Evolutionary conservation across 2,797 vertebrate genomes (phyloP).

Genomic region (Phalanger gymnotis): DNA sequence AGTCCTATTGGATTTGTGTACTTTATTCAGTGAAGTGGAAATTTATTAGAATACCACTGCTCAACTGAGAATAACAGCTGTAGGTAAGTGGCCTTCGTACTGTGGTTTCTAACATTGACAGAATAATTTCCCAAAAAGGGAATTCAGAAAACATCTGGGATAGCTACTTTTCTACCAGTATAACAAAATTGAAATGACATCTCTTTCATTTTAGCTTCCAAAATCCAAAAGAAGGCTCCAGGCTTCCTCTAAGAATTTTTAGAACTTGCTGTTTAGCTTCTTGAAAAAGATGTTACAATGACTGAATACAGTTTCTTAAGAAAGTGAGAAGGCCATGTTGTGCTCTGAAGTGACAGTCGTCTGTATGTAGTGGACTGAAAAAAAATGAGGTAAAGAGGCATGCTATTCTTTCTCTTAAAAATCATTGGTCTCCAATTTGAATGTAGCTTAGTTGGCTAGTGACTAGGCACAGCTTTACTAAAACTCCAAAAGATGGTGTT

Average conservation of each 20-base stretch:
- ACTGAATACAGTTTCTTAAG: not conserved
- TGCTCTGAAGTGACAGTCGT: constrained; percentile 1
- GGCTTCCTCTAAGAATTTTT: not conserved
- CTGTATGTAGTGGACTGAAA: not conserved
- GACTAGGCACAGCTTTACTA: not conserved
- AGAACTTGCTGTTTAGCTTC: not conserved
- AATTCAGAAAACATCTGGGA: not conserved
- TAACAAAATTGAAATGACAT: not conserved
- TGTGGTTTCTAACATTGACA: not conserved
- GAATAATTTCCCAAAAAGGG: not conserved
- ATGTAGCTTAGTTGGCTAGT: not conserved
- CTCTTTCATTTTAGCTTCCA: not conserved
- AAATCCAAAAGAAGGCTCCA: constrained; percentile 17
- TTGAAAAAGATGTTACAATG: not conserved
- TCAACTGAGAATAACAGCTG: not conserved
- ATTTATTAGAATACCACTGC: not conserved
- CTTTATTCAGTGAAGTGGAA: not conserved
- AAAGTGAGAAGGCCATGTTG: not conserved
- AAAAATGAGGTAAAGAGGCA: not conserved
- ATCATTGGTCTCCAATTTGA: not conserved
- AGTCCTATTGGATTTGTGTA: not conserved
- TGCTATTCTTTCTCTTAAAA: not conserved
- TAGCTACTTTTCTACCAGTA: not conserved
- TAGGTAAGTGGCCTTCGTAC: not conserved
- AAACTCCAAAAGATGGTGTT: not conserved